phyloP scores from a whole-genome alignment of 2,113 vertebrate genomes.

The Peromyscus californicus region DNA sequence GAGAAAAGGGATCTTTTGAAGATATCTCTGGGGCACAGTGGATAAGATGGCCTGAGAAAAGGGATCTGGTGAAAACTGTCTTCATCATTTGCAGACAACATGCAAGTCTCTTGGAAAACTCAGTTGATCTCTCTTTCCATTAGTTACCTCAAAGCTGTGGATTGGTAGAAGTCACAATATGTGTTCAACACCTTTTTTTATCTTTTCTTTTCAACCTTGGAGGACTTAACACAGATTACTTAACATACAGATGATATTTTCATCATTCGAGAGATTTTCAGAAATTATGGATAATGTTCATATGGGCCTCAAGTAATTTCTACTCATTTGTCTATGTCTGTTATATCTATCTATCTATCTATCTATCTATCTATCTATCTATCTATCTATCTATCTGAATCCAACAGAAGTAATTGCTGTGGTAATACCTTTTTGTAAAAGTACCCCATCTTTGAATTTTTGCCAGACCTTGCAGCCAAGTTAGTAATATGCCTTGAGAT shows the following conservation, averaged over 20 bases:
- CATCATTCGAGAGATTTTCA: conserved; percentile 48
- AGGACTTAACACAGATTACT: background rate
- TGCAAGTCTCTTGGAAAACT: background rate
- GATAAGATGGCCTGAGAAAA: background rate
- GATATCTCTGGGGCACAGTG: too few species aligned
- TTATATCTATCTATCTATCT: background rate
- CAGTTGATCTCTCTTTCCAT: background rate
- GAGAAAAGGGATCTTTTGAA: background rate
- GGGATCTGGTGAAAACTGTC: background rate
- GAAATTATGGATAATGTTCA: background rate
- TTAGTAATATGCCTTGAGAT: background rate
- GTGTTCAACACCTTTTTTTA: background rate
- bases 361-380: background rate
- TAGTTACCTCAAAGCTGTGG: background rate
- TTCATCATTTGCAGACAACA: background rate
- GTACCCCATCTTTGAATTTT: background rate
- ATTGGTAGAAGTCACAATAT: background rate
- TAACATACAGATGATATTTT: conserved; percentile 38
- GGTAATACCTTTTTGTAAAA: background rate
- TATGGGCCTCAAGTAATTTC: conserved; percentile 5
- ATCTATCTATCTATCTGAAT: background rate
- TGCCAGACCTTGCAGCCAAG: background rate
- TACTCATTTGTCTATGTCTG: background rate
- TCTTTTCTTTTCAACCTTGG: conserved; percentile 14
- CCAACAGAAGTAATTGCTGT: background rate